phyloP scores from a whole-genome alignment of 2,113 vertebrate species.

The Pluvianellus socialis region DNA sequence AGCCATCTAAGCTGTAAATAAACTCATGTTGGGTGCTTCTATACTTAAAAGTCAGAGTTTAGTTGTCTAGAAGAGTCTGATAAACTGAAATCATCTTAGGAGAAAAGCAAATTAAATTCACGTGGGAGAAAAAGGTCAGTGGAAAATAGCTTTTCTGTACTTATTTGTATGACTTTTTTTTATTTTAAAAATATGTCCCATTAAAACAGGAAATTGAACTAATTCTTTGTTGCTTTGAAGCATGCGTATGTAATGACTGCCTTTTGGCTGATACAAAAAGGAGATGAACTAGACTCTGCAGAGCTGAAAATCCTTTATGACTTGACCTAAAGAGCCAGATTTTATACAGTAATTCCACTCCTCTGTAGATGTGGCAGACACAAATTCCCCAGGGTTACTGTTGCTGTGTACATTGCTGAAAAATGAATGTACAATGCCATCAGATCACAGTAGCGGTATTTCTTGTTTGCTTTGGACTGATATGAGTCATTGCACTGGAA shows the following conservation, averaged over 20 bases:
- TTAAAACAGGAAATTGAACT: background rate
- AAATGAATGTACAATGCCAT: background rate
- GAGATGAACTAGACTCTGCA: background rate
- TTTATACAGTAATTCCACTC: background rate
- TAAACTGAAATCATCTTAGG: background rate
- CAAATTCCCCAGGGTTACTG: background rate
- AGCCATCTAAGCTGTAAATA: background rate
- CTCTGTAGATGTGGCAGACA: rapidly evolving
- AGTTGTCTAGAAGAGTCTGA: background rate
- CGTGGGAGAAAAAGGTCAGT: background rate
- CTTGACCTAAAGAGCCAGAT: background rate
- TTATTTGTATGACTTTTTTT: background rate
- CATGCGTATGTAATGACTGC: background rate
- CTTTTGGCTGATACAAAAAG: background rate
- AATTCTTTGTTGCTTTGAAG: background rate
- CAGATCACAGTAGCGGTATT: background rate
- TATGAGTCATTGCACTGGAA: background rate
- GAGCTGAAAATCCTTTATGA: background rate
- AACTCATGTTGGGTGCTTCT: background rate
- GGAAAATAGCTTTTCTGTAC: constrained; percentile 1
- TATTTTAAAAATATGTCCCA: background rate
- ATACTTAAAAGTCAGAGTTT: background rate
- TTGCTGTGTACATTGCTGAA: background rate
- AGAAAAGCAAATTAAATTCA: constrained; percentile 29
- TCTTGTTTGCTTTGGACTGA: background rate